Conservation (phyloP, 2,888 invertebrate genomes). For the Trichopria drosophilae region DNA sequence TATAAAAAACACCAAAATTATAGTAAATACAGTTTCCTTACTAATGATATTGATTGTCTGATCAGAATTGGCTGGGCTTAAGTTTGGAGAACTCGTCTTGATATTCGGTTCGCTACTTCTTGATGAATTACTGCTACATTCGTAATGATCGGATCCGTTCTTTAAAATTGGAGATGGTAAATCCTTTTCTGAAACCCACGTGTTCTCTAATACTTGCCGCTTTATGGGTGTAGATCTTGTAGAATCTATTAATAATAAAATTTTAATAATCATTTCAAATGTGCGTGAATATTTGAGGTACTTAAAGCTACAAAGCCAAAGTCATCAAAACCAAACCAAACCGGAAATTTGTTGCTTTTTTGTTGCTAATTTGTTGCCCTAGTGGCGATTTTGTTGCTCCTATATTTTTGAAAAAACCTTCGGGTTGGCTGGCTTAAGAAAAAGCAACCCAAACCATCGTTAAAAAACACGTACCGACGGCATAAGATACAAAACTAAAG, state of each 20-base stretch:
- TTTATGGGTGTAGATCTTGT: conserved; percentile 40
- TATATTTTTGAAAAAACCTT: too few species aligned
- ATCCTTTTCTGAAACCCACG: conserved; percentile 45
- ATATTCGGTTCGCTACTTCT: conserved; percentile 37
- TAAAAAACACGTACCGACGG: too few species aligned
- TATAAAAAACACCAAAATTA: neutral
- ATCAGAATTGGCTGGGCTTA: conserved; percentile 44
- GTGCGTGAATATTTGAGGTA: too few species aligned
- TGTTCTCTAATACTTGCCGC: conserved; percentile 42
- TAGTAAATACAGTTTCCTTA: conserved; percentile 18
- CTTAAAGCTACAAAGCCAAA: too few species aligned
- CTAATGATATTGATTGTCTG: conserved; percentile 39
- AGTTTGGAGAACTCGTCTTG: conserved; percentile 49
- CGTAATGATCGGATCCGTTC: conserved; percentile 30
- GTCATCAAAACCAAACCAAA: too few species aligned
- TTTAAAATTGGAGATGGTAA: conserved; percentile 52
- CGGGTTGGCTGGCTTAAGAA: too few species aligned
- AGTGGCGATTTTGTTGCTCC: too few species aligned
- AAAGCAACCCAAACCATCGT: too few species aligned
- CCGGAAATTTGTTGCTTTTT: too few species aligned
- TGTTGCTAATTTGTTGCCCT: too few species aligned
- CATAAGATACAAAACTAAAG: too few species aligned
- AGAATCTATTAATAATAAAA: conserved; percentile 38
- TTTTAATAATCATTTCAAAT: conserved; percentile 6
- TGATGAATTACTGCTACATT: conserved; percentile 27